Evolutionary conservation across 2,797 vertebrate species (phyloP), one percentile per base, ranked within the genome.

Genomic region (Enteromius argenteus): DNA sequence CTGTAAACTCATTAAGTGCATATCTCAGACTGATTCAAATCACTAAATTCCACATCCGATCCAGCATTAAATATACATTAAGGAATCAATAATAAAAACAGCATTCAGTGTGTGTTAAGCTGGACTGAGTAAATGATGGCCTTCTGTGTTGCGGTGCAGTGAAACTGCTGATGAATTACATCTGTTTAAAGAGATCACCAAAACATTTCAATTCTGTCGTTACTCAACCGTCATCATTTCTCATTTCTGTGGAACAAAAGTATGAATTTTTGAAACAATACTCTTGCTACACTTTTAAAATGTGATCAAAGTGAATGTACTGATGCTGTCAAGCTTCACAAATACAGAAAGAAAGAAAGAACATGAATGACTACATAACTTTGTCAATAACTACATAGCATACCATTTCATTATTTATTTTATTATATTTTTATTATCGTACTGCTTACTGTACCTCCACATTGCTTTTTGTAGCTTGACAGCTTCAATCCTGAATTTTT

Each of bases 41-140:
- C 46, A 53, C 15, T 13, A 76, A 67, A 75, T 76, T 83, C 14
- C n/a, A 76, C 72, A 83, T 75, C 81, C 44, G 32, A 76, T 83
- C 60, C n/a, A 53, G 7, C 60, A 83, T 53, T 83, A 74, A 80
- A 64, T 51, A 37, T n/a, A 23, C 67, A 82, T 66, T 64, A 79
- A 66, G n/a, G 23, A 58, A 42, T 72, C 53, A 62, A 82, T 78
- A 72, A 66, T 51, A 58, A 72, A 86, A 71, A 27, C 23, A 68
- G 49, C 71, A 79, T 42, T 62, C 68, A 49, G 3, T 35, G n/a
- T 49, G 79, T 81, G 79, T 81, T 69, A 76, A 60, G 14, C 11
- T 51, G 51, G n/a, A n/a, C n/a, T 49, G 15, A 15, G 68, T 53
- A 66, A 53, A 81, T 49, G 0, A 37, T 51, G 15, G 51, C 32